Conservation (phyloP, 2,797 vertebrate species). For the Apodemus agrarius region DNA sequence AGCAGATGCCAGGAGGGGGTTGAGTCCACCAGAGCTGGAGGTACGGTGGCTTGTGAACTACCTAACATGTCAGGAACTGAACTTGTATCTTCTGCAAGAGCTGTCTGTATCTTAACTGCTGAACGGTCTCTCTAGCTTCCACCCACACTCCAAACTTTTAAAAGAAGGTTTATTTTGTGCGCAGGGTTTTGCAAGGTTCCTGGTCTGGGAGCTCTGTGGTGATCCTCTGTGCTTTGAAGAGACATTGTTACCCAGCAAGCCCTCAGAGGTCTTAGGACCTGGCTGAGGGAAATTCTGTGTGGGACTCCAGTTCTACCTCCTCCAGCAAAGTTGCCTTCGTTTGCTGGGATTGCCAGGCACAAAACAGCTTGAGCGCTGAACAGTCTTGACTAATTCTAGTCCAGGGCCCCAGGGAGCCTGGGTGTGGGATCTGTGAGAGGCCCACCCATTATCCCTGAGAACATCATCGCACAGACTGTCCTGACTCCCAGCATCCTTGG, state of each 20-base stretch:
- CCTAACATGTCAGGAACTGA: neutral
- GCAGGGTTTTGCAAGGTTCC: neutral
- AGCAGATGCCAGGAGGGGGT: neutral
- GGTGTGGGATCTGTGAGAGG: conserved; percentile 25
- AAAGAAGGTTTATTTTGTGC: neutral
- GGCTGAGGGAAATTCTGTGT: neutral
- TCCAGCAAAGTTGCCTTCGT: neutral
- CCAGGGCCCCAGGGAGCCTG: accelerated
- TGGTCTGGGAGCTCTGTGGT: neutral
- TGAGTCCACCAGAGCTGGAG: neutral
- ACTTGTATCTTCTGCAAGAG: neutral
- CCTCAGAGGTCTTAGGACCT: neutral
- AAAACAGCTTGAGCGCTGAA: neutral
- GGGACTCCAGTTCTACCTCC: neutral
- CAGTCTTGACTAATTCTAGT: conserved; percentile 7
- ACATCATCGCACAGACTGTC: neutral
- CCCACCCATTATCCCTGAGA: neutral
- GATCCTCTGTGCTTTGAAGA: neutral
- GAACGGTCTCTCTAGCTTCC: neutral
- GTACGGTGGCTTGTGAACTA: neutral
- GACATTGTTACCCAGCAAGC: neutral
- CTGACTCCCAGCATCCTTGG: neutral
- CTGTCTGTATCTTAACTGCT: neutral
- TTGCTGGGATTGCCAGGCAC: neutral
- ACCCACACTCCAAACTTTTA: neutral